phyloP scores from a whole-genome alignment of 2,888 invertebrate genomes.

The Chymomyza fuscimana region DNA sequence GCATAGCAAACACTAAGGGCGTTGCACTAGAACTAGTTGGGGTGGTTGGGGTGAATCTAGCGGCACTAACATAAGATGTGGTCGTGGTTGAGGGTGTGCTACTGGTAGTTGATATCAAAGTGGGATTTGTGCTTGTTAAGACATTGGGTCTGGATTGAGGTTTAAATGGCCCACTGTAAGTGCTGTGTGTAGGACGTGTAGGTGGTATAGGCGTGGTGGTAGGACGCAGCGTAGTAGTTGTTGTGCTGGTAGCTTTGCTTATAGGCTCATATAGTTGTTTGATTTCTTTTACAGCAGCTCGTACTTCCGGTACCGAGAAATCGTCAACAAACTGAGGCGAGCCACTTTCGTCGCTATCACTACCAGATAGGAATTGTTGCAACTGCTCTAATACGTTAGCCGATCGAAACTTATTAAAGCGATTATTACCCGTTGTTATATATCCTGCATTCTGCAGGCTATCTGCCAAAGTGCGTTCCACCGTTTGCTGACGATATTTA shows the following conservation, averaged over 20 bases:
- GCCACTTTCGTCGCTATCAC: conserved; percentile 71
- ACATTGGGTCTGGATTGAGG: conserved; percentile 29
- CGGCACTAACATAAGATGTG: conserved; percentile 48
- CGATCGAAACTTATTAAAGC: conserved; percentile 53
- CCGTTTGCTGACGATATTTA: conserved; percentile 75
- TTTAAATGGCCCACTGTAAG: conserved; percentile 18
- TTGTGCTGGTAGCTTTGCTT: conserved; percentile 45
- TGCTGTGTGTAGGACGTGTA: conserved; percentile 36
- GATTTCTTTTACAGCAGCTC: conserved; percentile 71
- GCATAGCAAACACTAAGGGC: conserved; percentile 69
- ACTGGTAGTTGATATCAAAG: conserved; percentile 60
- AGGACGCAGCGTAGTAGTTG: conserved; percentile 41
- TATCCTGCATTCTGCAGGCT: conserved; percentile 77
- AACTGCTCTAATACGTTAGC: conserved; percentile 67
- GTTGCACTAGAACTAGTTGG: conserved; percentile 41
- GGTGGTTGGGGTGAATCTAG: conserved; percentile 21
- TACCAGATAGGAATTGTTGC: conserved; percentile 71
- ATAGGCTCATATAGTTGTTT: conserved; percentile 71
- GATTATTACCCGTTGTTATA: conserved; percentile 59
- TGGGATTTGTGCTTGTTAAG: conserved; percentile 32
- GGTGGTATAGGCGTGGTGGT: conserved; percentile 45
- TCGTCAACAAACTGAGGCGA: conserved; percentile 72
- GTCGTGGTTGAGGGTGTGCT: conserved; percentile 55
- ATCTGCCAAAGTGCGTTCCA: conserved; percentile 73
- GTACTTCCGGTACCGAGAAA: conserved; percentile 65